Evolutionary conservation across 2,113 vertebrate genomes (phyloP), one percentile per base, ranked within the genome.

Genomic region (Echinops telfairi): DNA sequence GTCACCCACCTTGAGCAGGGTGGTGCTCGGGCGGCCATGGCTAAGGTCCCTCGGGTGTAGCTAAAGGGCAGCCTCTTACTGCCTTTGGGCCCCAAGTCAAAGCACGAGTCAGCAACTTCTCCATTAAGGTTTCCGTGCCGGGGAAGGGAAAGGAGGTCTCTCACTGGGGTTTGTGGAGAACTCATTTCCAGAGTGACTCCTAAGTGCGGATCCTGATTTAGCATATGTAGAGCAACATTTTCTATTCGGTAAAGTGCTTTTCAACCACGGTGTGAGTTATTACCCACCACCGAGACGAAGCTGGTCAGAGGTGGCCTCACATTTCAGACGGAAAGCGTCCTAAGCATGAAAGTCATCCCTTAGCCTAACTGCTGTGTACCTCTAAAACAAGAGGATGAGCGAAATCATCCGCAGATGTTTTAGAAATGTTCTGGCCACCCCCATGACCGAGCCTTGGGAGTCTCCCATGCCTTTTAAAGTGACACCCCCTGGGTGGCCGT

Each of bases 201-300:
- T 33, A 47, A 89, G 87, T 17, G 92, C 70, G 68, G 89, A n/a
- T 14, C 29, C 1, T 70, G n/a, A 64, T 29, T 92, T 33, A 80
- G 87, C 89, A 73, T 4, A 38, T 3, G 14, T 19, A 38, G 0
- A 43, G 92, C 83, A 79, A 91, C 94, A 23, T 23, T 88, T 92
- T 68, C 92, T 86, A 80, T 76, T 92, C 16, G 58, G 91, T 95
- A 96, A 95, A 96, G 95, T 88, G 92, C 95, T 95, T 95, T 94
- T 58, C 87, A 91, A 81, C 93, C 92, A 58, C 78, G 1, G 8
- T 25, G 70, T 94, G 85, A 90, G 80, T 94, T 75, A 92, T 47
- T 83, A 82, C 86, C 91, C 86, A 86, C 93, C 62, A 83, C 75
- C 3, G 62, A 77, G 87, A 82, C 0, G 0, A 92, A 96, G 75